phyloP scores from a whole-genome alignment of 2,113 vertebrate species.

The Epinephelus lanceolatus region DNA sequence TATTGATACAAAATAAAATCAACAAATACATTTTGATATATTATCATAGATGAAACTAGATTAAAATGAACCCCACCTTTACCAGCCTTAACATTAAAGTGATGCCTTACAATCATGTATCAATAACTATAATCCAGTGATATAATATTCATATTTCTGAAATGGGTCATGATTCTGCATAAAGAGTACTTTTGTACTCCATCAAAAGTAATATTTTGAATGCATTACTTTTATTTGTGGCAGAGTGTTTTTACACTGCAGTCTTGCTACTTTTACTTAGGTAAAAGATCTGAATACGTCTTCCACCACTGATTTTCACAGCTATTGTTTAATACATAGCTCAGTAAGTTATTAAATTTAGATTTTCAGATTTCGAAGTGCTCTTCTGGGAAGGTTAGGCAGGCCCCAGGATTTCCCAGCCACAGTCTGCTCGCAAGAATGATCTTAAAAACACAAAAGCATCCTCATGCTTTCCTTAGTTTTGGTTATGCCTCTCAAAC shows the following conservation, averaged over 20 bases:
- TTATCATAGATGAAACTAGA: neutral
- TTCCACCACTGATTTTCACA: constrained; percentile 14
- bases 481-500: constrained; percentile 60
- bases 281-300: neutral
- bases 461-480: constrained; percentile 36
- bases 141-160: neutral
- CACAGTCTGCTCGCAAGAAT: constrained; percentile 8
- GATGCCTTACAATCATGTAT: neutral
- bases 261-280: neutral
- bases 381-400: neutral
- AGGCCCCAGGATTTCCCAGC: constrained; percentile 19
- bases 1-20: neutral
- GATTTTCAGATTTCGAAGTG: constrained; percentile 12
- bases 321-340: constrained; percentile 10
- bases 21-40: neutral
- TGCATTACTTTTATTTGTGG: neutral
- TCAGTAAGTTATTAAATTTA: constrained; percentile 11
- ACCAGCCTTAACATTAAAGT: neutral
- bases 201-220: neutral
- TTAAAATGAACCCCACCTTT: neutral
- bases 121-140: neutral
- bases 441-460: constrained; percentile 43
- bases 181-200: neutral
- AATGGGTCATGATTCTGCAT: neutral
- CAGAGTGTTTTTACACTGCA: neutral